A percentile compares a stretch with the other conserved stretches of the same genome.
These are phyloP conservation scores for Henricia sp. DNA, from an alignment of 53 echinoderm and acorn worm genomes.

Conservation along the genomic window DNA sequence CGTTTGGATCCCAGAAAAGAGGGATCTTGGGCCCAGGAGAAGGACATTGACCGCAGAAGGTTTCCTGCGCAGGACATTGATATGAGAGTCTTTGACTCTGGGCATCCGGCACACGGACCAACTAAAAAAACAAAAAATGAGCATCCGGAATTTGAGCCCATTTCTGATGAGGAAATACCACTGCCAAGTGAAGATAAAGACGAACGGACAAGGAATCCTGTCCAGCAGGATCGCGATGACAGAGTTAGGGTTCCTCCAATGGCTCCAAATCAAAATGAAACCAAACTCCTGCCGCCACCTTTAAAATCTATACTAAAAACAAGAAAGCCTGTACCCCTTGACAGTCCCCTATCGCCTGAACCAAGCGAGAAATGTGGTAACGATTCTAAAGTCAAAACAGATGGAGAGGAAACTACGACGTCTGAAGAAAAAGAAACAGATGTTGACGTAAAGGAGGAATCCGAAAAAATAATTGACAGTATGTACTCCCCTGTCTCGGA, in stretches of 20 bases:
- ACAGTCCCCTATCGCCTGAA: slow-evolving; percentile 51
- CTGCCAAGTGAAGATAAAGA: slow-evolving; percentile 17
- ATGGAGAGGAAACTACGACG: slow-evolving; percentile 9
- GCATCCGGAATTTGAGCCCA: background rate
- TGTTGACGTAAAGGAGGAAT: slow-evolving; percentile 18
- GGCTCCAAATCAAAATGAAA: background rate
- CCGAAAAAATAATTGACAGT: background rate
- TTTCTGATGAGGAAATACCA: background rate
- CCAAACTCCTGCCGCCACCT: background rate
- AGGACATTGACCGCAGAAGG: slow-evolving; percentile 45
- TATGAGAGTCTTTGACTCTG: slow-evolving; percentile 67
- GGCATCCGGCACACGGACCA: slow-evolving; percentile 14
- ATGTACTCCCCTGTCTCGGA: slow-evolving; percentile 1
- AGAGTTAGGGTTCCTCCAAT: background rate
- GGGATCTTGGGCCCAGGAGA: background rate
- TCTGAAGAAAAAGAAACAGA: slow-evolving; percentile 3
- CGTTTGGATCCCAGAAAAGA: slow-evolving; percentile 5
- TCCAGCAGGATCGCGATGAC: slow-evolving; percentile 46
- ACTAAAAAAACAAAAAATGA: slow-evolving; percentile 9
- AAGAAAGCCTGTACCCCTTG: slow-evolving; percentile 26
- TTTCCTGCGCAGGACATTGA: slow-evolving; percentile 68
- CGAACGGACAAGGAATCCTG: slow-evolving; percentile 12
- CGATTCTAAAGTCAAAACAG: slow-evolving; percentile 19
- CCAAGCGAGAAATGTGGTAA: slow-evolving; percentile 22
- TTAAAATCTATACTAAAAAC: slow-evolving; percentile 47